Conservation (phyloP, 2,888 invertebrate genomes). For the Therioaphis trifolii region DNA sequence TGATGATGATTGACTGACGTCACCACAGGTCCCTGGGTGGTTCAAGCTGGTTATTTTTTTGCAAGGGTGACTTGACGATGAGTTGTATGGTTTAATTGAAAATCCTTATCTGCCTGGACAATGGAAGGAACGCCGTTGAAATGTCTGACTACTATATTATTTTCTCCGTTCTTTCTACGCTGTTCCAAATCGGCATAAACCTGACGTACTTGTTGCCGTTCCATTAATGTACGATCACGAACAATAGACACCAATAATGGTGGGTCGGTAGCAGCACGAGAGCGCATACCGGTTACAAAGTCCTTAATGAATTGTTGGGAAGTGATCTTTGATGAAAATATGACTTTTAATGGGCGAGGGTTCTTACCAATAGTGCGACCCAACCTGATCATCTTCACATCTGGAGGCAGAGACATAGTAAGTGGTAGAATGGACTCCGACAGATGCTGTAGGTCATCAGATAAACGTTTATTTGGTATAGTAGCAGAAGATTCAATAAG, state of each 20-base stretch:
- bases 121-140: no score
- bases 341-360: background rate
- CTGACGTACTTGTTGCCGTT: slow-evolving; percentile 17
- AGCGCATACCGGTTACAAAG: no score
- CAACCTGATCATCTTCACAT: slow-evolving; percentile 23
- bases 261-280: no score
- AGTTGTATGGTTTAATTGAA: no score
- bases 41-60: slow-evolving; percentile 14
- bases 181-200: no score
- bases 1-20: background rate
- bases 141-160: no score
- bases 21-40: background rate
- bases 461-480: background rate
- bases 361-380: background rate
- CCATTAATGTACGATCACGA: slow-evolving; percentile 31
- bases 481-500: slow-evolving; percentile 11
- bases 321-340: slow-evolving; percentile 1
- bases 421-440: background rate
- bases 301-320: no score
- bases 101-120: no score
- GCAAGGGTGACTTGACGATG: background rate
- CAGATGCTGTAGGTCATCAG: background rate
- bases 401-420: no score
- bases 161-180: no score
- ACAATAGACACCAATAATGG: slow-evolving; percentile 1